phyloP scores from a whole-genome alignment of 2,888 invertebrate genomes.

The Pristionchus maxplancki region DNA sequence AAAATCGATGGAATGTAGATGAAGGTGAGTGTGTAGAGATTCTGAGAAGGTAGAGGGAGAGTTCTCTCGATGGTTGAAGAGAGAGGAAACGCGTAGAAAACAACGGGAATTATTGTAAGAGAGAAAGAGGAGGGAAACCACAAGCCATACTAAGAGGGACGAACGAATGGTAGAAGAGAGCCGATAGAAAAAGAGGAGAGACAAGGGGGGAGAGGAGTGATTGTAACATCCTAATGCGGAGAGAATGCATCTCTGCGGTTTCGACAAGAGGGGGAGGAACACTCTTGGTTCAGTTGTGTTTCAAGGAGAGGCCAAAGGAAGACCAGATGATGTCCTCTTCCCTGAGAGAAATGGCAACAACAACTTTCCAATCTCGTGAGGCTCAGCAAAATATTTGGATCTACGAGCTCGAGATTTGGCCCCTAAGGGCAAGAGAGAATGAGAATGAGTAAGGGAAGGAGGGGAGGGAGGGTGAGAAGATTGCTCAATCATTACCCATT shows the following conservation, averaged over 20 bases:
- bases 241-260: neutral
- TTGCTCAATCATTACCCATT: conserved; percentile 45
- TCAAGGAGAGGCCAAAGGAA: neutral
- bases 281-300: neutral
- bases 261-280: neutral
- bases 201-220: neutral
- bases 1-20: conserved; percentile 48
- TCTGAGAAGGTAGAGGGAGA: conserved; percentile 31
- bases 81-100: neutral
- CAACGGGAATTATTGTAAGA: conserved; percentile 29
- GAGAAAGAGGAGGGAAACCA: neutral
- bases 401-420: neutral
- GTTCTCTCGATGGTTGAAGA: neutral
- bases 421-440: conserved; percentile 1
- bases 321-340: no score
- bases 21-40: conserved; percentile 35
- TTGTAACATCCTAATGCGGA: conserved; percentile 42
- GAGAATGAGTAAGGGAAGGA: neutral
- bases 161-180: neutral
- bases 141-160: neutral
- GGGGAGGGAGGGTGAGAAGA: conserved; percentile 12
- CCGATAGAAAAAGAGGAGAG: neutral
- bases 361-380: neutral
- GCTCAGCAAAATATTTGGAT: conserved; percentile 11
- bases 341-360: no score